A percentile compares a stretch with the other conserved stretches of the same genome.
These are phyloP conservation scores for Drosophila melanica DNA, from an alignment of 1,140 invertebrate species.

Conservation along the genomic window DNA sequence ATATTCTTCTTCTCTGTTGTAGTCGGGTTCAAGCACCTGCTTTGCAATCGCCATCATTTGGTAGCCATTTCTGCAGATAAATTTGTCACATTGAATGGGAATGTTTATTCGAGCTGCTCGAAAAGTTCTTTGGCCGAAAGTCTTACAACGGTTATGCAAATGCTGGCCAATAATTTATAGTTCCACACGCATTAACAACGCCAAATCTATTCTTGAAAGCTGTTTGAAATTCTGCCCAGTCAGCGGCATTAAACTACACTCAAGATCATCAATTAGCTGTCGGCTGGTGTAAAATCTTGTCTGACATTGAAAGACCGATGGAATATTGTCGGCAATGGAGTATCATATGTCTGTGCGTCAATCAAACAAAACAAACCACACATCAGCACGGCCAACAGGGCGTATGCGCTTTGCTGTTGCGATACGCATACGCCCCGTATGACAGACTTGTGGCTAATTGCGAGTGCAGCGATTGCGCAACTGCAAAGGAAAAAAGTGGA, in stretches of 20 bases:
- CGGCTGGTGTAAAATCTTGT: constrained; percentile 9
- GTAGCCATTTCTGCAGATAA: constrained; percentile 19
- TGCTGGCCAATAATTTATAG: constrained; percentile 30
- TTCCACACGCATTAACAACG: not conserved
- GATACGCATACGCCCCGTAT: constrained; percentile 38
- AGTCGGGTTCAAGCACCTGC: constrained; percentile 40
- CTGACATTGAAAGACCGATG: constrained; percentile 29
- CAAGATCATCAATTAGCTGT: constrained; percentile 32
- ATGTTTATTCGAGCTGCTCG: constrained; percentile 16
- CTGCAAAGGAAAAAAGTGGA: not conserved
- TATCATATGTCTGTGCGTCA: constrained; percentile 7
- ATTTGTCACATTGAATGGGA: constrained; percentile 21
- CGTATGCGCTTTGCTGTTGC: constrained; percentile 37
- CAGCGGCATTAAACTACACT: constrained; percentile 3
- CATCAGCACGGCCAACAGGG: constrained; percentile 22
- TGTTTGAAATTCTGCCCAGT: constrained; percentile 9
- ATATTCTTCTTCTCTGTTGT: constrained; percentile 10
- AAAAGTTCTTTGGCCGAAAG: constrained; percentile 25
- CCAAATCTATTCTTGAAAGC: constrained; percentile 5
- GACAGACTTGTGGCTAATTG: constrained; percentile 22
- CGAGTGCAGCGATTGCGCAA: constrained; percentile 29
- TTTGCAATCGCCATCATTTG: constrained; percentile 13
- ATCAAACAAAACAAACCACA: constrained; percentile 8
- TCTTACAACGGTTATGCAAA: constrained; percentile 46
- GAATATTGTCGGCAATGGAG: not conserved